Percentiles rank a stretch among this genome's conserved stretches.
These are phyloP conservation scores for Babylonia areolata DNA, from an alignment of 1,140 invertebrate species.

Conservation along the genomic window DNA sequence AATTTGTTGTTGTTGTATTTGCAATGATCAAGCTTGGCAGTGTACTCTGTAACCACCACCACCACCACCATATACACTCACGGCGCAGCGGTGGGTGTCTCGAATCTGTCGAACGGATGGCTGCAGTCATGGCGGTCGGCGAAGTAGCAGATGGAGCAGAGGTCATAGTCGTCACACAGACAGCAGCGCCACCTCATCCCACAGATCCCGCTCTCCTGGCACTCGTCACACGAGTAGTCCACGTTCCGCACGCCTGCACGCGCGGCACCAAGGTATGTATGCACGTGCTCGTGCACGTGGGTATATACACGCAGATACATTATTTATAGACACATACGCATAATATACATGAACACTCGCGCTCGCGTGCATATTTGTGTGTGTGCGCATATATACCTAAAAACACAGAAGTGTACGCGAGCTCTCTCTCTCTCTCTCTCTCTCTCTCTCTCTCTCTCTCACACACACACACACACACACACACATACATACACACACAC, in stretches of 20 bases:
- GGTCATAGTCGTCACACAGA: conserved; percentile 54
- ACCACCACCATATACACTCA: background rate
- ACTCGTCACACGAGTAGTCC: conserved; percentile 52
- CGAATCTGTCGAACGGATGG: conserved; percentile 57
- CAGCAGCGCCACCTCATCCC: conserved; percentile 62
- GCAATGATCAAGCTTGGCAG: too few species aligned
- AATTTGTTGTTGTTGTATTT: too few species aligned
- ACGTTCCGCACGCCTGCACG: conserved; percentile 55
- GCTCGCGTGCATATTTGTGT: background rate
- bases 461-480: too few species aligned
- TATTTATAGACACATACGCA: background rate
- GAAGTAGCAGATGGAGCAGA: conserved; percentile 62
- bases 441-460: too few species aligned
- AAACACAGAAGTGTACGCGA: too few species aligned
- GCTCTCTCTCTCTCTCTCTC: too few species aligned
- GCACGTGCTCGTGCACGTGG: background rate
- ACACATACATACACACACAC: too few species aligned
- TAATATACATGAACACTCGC: background rate
- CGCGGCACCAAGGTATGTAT: background rate
- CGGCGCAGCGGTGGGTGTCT: background rate
- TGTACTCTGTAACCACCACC: too few species aligned
- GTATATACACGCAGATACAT: background rate
- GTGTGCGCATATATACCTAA: too few species aligned
- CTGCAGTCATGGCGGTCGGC: conserved; percentile 53
- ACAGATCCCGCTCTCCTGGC: conserved; percentile 47